These are phyloP conservation scores for Thunnus maccoyii DNA, from an alignment of 2,113 vertebrate genomes.

Conservation along the genomic window DNA sequence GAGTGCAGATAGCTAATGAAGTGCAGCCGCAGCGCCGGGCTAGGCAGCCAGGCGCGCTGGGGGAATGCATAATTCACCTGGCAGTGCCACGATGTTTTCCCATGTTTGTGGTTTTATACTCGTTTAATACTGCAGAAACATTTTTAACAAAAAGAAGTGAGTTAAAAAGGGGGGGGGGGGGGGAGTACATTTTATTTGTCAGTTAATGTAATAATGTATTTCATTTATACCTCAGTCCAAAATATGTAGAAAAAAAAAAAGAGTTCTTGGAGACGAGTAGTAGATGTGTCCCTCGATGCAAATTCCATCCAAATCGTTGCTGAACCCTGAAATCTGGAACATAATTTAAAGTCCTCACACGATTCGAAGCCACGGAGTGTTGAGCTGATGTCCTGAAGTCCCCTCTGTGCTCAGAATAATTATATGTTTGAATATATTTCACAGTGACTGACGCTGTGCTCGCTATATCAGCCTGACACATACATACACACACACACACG, in stretches of 20 bases:
- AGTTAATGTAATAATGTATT: not conserved
- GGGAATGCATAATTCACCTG: slow-evolving; percentile 45
- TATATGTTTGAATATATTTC: not conserved
- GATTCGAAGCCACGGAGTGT: slow-evolving; percentile 16
- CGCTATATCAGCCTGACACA: not conserved
- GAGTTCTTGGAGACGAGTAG: not conserved
- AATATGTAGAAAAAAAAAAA: not conserved
- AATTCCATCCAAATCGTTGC: slow-evolving; percentile 8
- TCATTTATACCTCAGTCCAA: not conserved
- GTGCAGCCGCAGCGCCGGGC: slow-evolving; percentile 54
- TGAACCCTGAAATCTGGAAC: slow-evolving; percentile 29
- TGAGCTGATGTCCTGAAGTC: slow-evolving; percentile 16
- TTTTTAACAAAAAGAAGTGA: not conserved
- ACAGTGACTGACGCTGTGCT: too few relatives aligned
- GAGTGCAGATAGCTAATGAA: slow-evolving; percentile 74
- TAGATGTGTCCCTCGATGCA: not conserved
- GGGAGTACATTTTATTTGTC: not conserved
- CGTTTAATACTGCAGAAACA: slow-evolving; percentile 10
- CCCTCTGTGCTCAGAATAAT: slow-evolving; percentile 28
- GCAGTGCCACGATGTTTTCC: slow-evolving; percentile 48
- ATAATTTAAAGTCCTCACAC: slow-evolving; percentile 6
- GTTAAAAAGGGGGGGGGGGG: not conserved
- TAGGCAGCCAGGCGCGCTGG: slow-evolving; percentile 28
- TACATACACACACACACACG: slow-evolving; percentile 2
- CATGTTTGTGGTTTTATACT: slow-evolving; percentile 42